phyloP scores from a whole-genome alignment of 2,888 invertebrate species.

The Cinara cedri region DNA sequence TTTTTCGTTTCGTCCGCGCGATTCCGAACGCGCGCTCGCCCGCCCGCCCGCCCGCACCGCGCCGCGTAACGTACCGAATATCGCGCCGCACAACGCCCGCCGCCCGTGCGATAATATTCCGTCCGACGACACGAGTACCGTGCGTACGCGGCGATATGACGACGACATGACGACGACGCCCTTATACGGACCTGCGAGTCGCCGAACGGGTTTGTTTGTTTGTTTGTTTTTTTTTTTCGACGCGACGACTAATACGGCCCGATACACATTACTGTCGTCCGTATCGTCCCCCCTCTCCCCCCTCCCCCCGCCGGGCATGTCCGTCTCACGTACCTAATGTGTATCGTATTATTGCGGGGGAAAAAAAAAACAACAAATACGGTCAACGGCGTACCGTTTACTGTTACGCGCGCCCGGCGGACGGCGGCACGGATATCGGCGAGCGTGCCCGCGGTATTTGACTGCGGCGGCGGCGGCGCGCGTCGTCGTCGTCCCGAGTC shows the following conservation, averaged over 20 bases:
- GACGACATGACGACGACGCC: slow-evolving; percentile 32
- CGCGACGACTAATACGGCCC: slow-evolving; percentile 35
- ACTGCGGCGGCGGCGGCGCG: too few relatives aligned
- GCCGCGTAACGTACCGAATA: too few relatives aligned
- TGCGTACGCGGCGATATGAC: slow-evolving; percentile 10
- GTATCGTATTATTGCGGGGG: not conserved
- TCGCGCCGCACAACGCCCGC: too few relatives aligned
- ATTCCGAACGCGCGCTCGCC: too few relatives aligned
- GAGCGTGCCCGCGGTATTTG: too few relatives aligned
- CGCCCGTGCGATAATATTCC: too few relatives aligned
- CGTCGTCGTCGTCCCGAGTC: slow-evolving; percentile 13
- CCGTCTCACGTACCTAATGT: not conserved
- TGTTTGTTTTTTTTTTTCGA: too few relatives aligned
- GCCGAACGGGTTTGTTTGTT: slow-evolving; percentile 48
- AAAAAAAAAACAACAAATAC: slow-evolving; percentile 39
- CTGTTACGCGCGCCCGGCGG: slow-evolving; percentile 17
- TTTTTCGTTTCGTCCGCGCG: too few relatives aligned
- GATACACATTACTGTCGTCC: slow-evolving; percentile 10
- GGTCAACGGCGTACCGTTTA: slow-evolving; percentile 37
- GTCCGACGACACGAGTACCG: slow-evolving; percentile 13
- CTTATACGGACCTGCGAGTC: slow-evolving; percentile 41
- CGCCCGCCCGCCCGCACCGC: too few relatives aligned
- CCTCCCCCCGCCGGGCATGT: too few relatives aligned
- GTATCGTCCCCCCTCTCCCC: too few relatives aligned
- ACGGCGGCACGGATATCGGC: too few relatives aligned